These are phyloP conservation scores for Xyrichtys novacula DNA, from an alignment of 2,797 vertebrate genomes.

Conservation along the genomic window DNA sequence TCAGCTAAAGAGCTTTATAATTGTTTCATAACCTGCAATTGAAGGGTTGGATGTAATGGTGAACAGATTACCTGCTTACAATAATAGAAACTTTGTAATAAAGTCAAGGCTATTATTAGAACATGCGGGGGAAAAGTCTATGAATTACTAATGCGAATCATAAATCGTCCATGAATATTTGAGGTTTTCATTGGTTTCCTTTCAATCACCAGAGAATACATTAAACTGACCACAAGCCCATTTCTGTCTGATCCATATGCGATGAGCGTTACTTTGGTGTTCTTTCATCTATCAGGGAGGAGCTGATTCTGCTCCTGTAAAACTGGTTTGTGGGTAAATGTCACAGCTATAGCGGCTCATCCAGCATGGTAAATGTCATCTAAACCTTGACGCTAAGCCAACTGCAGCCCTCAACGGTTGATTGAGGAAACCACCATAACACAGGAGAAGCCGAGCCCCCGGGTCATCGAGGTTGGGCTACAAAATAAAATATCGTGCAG, in stretches of 20 bases:
- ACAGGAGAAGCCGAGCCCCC: neutral
- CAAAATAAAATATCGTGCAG: slow-evolving; percentile 23
- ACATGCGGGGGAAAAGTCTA: slow-evolving; percentile 32
- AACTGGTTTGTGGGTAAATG: slow-evolving; percentile 71
- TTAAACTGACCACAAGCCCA: slow-evolving; percentile 19
- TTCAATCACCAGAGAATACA: slow-evolving; percentile 26
- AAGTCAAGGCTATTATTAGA: slow-evolving; percentile 30
- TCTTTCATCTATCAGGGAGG: slow-evolving; percentile 32
- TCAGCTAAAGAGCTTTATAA: neutral
- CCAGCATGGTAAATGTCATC: slow-evolving; percentile 75
- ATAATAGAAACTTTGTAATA: neutral
- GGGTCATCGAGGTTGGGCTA: neutral
- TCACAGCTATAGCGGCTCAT: slow-evolving; percentile 72
- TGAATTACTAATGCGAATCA: slow-evolving; percentile 55
- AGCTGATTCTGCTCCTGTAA: slow-evolving; percentile 24
- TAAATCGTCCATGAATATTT: slow-evolving; percentile 67
- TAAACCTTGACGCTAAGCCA: slow-evolving; percentile 53
- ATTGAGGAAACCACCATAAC: slow-evolving; percentile 26
- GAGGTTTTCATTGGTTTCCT: slow-evolving; percentile 44
- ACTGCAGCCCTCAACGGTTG: slow-evolving; percentile 30
- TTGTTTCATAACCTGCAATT: neutral
- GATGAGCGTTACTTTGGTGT: slow-evolving; percentile 33
- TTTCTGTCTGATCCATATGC: slow-evolving; percentile 35
- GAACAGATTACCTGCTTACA: neutral
- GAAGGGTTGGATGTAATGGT: neutral